A percentile compares a stretch with the other conserved stretches of the same genome.
phyloP scores from a whole-genome alignment of 2,797 vertebrate species.

The Salarias fasciatus region DNA sequence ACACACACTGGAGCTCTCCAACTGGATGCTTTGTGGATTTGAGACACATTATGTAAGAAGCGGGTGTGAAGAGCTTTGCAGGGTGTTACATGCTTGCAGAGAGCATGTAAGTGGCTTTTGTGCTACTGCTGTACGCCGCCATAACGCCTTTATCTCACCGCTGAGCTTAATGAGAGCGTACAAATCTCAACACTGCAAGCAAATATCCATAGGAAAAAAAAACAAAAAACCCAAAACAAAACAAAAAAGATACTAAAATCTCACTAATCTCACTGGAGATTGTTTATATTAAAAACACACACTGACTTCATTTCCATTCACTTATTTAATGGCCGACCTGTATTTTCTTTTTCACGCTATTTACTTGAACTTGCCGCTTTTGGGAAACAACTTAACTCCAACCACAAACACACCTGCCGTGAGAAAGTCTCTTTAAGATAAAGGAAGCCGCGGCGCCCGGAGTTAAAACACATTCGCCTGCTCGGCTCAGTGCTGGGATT shows the following conservation, averaged over 20 bases:
- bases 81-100: constrained; percentile 50
- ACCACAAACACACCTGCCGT: background rate
- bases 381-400: background rate
- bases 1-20: constrained; percentile 25
- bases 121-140: constrained; percentile 33
- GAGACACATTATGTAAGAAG: constrained; percentile 52
- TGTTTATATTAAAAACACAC: constrained; percentile 2
- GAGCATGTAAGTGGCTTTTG: constrained; percentile 57
- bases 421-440: constrained; percentile 27
- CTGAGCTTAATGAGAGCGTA: constrained; percentile 31
- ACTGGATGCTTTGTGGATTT: constrained; percentile 35
- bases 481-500: constrained; percentile 21
- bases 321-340: background rate
- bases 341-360: background rate
- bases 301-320: constrained; percentile 10
- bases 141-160: constrained; percentile 32
- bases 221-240: too few relatives aligned
- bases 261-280: constrained; percentile 3
- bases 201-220: background rate
- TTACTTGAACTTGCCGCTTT: background rate
- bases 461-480: constrained; percentile 16
- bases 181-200: constrained; percentile 26
- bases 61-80: constrained; percentile 53
- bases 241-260: background rate
- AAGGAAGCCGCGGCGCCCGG: constrained; percentile 2